Evolutionary conservation across 2,113 vertebrate species (phyloP).

Genomic region (Plestiodon gilberti): DNA sequence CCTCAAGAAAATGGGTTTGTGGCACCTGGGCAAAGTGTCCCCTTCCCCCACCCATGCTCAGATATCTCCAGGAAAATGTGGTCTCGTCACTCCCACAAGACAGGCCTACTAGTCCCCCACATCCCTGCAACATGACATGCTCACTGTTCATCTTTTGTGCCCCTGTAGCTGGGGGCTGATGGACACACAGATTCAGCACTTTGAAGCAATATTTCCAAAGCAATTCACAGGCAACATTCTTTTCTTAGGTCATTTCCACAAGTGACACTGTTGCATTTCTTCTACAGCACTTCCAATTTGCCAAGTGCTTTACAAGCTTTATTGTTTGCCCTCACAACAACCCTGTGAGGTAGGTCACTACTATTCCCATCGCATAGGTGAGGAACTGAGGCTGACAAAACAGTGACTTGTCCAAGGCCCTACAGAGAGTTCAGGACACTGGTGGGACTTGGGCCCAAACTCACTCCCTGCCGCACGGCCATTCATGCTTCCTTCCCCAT

Average conservation of each 20-base stretch:
- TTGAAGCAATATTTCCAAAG: not conserved
- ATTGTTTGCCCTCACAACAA: constrained; percentile 32
- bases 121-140: not conserved
- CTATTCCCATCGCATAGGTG: not conserved
- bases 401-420: not conserved
- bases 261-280: not conserved
- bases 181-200: not conserved
- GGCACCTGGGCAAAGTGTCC: too few relatives aligned
- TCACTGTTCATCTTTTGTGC: not conserved
- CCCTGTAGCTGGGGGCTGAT: not conserved
- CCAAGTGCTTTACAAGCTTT: constrained; percentile 19
- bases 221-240: too few relatives aligned
- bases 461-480: too few relatives aligned
- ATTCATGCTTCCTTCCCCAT: not conserved
- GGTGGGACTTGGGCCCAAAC: not conserved
- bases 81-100: too few relatives aligned
- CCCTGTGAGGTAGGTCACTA: constrained; percentile 23
- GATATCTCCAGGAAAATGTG: not conserved
- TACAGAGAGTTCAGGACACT: not conserved
- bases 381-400: not conserved
- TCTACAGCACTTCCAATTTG: not conserved
- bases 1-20: too few relatives aligned
- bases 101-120: not conserved
- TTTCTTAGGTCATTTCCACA: not conserved
- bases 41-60: too few relatives aligned